Evolutionary conservation across 2,888 invertebrate species (phyloP), one percentile per base, ranked within the genome.

Genomic region (Dichetophora obliterata): DNA sequence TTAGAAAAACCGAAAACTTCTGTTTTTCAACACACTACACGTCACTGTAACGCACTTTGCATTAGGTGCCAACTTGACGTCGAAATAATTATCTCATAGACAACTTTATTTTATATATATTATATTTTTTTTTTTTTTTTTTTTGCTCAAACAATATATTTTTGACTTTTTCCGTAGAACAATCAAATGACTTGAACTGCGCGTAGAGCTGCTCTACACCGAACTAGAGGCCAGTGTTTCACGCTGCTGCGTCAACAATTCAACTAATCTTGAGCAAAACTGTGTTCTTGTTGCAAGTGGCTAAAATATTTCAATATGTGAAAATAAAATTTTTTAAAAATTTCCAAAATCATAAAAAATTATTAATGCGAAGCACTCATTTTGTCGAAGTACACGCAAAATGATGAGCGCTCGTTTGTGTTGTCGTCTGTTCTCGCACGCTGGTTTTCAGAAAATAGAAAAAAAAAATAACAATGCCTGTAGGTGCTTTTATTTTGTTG

Each of bases 221-320:
- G 43, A 34, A 66, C 22, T 34, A 14, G 57, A 57, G 54, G 54
- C 54, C 57, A 50, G 37, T 57, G 57, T 54, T 37, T 37, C 37
- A 57, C 37, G 71, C 57, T 37, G 71, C 69, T 57, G 37, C 71
- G 54, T 57, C 37, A 57, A 9, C 14, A 54, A 37, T 57, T 57
- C 71, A 54, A 54, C 70, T 54, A 54, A 70, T 54, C 34, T 52
- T 19, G 70, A 31, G 66, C 48, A 11, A 14, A 31, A n/a, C 14
- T 50, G 48, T 24, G 48, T 24, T 24, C 14, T 50, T 16, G 27
- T 14, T 9, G 50, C 50, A 9, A 22, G 16, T 50, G 50, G 2
- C 68, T 63, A n/a, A 68, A 48, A 22, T 19, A 6, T 43, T 11
- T 43, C 11, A 43, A 14, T 43, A 6, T 43, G 11, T 43, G 43